Conservation (phyloP, 1,140 invertebrate species). For the Antheraea pernyi region DNA sequence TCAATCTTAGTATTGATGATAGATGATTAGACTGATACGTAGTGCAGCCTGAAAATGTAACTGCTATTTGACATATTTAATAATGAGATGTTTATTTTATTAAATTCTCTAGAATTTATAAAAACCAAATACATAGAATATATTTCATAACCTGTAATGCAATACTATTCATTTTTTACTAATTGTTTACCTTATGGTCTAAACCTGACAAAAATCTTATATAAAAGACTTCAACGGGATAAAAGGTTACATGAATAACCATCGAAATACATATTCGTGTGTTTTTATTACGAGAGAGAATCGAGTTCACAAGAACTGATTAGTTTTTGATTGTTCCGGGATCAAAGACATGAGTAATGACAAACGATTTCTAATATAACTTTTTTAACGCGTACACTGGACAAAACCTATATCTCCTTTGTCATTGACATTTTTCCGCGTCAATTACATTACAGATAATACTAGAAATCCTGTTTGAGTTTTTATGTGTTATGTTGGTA, state of each 20-base stretch:
- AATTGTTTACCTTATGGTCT: too few relatives aligned
- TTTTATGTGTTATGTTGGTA: slow-evolving; percentile 31
- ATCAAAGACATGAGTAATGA: background rate
- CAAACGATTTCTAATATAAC: background rate
- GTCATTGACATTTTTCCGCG: slow-evolving; percentile 50
- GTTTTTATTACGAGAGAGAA: too few relatives aligned
- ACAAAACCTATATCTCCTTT: slow-evolving; percentile 36
- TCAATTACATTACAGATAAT: slow-evolving; percentile 46
- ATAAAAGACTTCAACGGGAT: slow-evolving; percentile 39
- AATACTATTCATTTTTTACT: too few relatives aligned
- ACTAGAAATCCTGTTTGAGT: slow-evolving; percentile 61
- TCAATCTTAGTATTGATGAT: too few relatives aligned
- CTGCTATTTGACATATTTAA: too few relatives aligned
- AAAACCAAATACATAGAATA: too few relatives aligned
- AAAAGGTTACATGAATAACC: background rate
- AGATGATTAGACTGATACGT: too few relatives aligned
- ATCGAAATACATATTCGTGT: background rate
- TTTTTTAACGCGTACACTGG: slow-evolving; percentile 4
- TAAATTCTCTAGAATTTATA: too few relatives aligned
- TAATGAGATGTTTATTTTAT: too few relatives aligned
- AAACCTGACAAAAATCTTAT: background rate
- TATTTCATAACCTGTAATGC: too few relatives aligned
- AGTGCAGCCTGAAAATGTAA: too few relatives aligned
- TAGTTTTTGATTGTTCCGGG: background rate
- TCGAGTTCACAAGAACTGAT: background rate